Evolutionary conservation across 2,797 vertebrate species (phyloP), one percentile per base, ranked within the genome.

Genomic region (Natrix natrix): DNA sequence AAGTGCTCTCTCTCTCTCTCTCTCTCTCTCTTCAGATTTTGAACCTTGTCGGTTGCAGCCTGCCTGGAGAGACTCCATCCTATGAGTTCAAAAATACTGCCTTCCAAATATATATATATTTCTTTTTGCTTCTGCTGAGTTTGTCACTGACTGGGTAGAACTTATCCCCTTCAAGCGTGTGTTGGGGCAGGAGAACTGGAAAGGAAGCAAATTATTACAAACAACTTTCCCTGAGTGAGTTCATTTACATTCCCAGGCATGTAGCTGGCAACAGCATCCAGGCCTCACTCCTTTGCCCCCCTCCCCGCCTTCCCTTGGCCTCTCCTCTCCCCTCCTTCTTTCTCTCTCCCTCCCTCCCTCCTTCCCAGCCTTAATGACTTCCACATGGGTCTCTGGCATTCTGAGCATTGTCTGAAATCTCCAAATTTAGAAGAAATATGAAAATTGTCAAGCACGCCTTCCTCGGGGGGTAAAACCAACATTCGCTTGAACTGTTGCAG

Each of bases 341-440:
- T 94, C n/a, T 83, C 93, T 94, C 95, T 95, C 96, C 96, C 96
- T 93, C 96, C 94, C 54, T 14, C 97, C 96, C 97, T 97, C 97
- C 96, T 97, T 96, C 97, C 97, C 96, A 5, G 78, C 78, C 95
- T 97, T 99, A 98, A 98, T 98, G 98, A 98, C 97, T 98, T 98
- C 98, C 98, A 98, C 98, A 98, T 98, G 98, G 98, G 97, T 97
- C 97, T 97, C 97, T 96, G 97, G 98, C 97, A 96, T 97, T 95
- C 95, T 92, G 91, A 97, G 98, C 98, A 98, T 98, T 98, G 98
- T 98, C 98, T 98, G 98, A 99, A 98, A 99, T 98, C 98, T 98
- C 98, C 98, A 99, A 99, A 98, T 99, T 99, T 99, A 98, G 98
- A 99, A 99, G 98, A 99, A 99, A 98, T 98, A 99, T 99, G 98